These are phyloP conservation scores for Cataglyphis livida DNA, from an alignment of 2,888 invertebrate genomes.

Conservation along the genomic window DNA sequence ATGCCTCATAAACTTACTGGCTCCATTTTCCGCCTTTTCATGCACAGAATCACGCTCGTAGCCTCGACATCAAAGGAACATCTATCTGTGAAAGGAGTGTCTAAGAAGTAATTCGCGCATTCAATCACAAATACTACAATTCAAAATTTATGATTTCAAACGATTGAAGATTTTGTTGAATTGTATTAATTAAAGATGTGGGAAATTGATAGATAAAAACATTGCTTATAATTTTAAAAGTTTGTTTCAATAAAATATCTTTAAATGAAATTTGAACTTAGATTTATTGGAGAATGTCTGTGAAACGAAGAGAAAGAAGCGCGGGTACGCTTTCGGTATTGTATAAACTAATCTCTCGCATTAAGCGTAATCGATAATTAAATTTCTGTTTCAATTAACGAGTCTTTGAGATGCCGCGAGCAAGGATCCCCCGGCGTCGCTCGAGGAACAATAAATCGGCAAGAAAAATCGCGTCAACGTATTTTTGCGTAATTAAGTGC, in stretches of 20 bases:
- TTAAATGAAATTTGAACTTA: background rate
- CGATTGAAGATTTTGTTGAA: background rate
- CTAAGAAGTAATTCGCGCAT: background rate
- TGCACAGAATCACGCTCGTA: constrained; percentile 19
- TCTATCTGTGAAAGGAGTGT: constrained; percentile 5
- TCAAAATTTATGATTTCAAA: background rate
- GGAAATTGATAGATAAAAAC: background rate
- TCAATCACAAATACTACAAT: constrained; percentile 4
- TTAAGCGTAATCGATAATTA: constrained; percentile 40
- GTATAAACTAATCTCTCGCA: background rate
- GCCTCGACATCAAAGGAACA: constrained; percentile 27
- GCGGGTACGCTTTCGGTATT: background rate
- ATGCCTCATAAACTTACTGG: constrained; percentile 40
- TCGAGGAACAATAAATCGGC: constrained; percentile 38
- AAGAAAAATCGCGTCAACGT: constrained; percentile 53
- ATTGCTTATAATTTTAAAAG: background rate
- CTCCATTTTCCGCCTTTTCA: constrained; percentile 42
- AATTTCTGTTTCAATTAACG: constrained; percentile 38
- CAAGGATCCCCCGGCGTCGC: constrained; percentile 11
- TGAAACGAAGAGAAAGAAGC: background rate
- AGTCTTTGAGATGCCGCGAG: background rate
- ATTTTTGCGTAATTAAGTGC: constrained; percentile 63
- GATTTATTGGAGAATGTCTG: background rate
- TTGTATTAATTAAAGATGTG: background rate
- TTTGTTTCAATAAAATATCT: background rate